Base-by-base conservation (phyloP, 1,140 invertebrate genomes). In the Coelopa frigida region DNA sequence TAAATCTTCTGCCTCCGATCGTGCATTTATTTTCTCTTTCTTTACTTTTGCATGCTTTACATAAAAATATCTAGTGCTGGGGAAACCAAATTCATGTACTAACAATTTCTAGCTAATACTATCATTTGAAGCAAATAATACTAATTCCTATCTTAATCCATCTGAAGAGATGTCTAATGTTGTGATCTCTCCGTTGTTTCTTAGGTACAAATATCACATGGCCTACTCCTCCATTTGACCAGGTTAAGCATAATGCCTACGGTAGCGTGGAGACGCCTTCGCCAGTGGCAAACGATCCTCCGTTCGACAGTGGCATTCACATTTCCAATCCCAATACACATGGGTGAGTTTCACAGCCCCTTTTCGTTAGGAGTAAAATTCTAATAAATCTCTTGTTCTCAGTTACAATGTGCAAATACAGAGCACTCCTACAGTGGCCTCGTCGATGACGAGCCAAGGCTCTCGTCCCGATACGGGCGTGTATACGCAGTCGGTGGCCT, bases 381-480 rank as follows among this genome's bases (percentile, higher is more conserved):
- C 29, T 5, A 2, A 32, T 15, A 3, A 41, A 4, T 22, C 1
- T 33, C 14, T 40, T 43, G 0, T 0, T 50, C 47, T 3, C 18
- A 68, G 64, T 22, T 68, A 64, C 15, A 68, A 68, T 52, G 65
- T 68, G 14, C 65, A 68, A 48, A 68, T 68, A 17, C 57, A 60
- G 46, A 64, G 53, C 36, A 62, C 61, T 29, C 71, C 72, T 11
- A 66, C 63, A 0, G 11, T 67, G 43, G 60, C 63, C 24, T 61
- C 63, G 27, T 67, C 60, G 17, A 61, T 60, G 48, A 44, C 56
- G 5, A 67, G 63, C 52, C 63, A 67, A 15, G 56, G 66, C 48
- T 43, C 74, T 20, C 31, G 73, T 56, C 54, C 55, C 54, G 46
- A 69, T 59, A 49, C 73, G 54, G 39, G 71, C 61, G 46, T 75